phyloP scores from a whole-genome alignment of 2,797 vertebrate genomes.

The Sebastes itinus region DNA sequence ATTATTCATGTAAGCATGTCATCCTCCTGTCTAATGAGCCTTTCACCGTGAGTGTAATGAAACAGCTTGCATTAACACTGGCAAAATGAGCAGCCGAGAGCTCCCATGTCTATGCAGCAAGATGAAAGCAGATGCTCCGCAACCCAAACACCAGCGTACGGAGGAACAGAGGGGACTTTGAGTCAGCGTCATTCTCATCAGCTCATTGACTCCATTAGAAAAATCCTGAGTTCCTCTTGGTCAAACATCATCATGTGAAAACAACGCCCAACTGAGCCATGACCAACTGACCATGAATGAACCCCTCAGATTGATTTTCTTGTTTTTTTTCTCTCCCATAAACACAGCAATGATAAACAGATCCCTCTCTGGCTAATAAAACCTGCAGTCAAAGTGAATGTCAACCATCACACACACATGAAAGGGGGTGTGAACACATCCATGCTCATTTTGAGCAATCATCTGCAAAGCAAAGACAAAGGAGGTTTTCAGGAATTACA shows the following conservation, averaged over 20 bases:
- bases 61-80: slow-evolving; percentile 79
- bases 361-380: slow-evolving; percentile 37
- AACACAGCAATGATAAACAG: slow-evolving; percentile 48
- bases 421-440: not conserved
- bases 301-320: slow-evolving; percentile 54
- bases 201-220: slow-evolving; percentile 68
- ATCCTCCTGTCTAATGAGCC: slow-evolving; percentile 80
- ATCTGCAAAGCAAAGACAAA: not conserved
- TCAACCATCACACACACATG: slow-evolving; percentile 7
- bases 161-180: slow-evolving; percentile 58
- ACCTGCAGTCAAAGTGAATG: slow-evolving; percentile 34
- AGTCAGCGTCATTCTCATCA: slow-evolving; percentile 64
- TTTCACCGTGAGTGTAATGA: slow-evolving; percentile 73
- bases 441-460: not conserved
- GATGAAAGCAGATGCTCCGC: slow-evolving; percentile 78
- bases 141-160: slow-evolving; percentile 61
- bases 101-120: slow-evolving; percentile 68
- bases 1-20: slow-evolving; percentile 81
- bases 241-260: slow-evolving; percentile 62
- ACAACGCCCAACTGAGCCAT: slow-evolving; percentile 33
- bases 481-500: not conserved
- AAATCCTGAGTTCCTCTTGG: slow-evolving; percentile 39
- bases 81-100: slow-evolving; percentile 76
- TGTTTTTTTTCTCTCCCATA: not conserved
- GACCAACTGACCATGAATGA: slow-evolving; percentile 61